A percentile compares a stretch with the other conserved stretches of the same genome.
phyloP scores from a whole-genome alignment of 2,888 invertebrate species.

The Pandemis cinnamomeana region DNA sequence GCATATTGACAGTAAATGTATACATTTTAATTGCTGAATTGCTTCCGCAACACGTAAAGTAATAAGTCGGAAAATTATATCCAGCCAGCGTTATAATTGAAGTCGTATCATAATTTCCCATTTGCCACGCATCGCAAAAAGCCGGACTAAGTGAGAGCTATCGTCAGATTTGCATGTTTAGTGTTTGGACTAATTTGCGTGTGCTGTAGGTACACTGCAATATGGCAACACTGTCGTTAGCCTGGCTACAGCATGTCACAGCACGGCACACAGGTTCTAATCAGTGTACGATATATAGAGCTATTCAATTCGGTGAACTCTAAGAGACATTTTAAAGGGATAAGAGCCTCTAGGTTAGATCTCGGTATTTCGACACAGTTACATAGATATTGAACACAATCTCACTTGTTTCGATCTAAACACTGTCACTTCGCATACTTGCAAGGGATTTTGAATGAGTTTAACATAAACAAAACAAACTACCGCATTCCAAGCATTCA shows the following conservation, averaged over 20 bases:
- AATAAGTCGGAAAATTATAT: constrained; percentile 19
- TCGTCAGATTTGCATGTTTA: constrained; percentile 35
- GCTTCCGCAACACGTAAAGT: background rate
- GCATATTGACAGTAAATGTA: no score
- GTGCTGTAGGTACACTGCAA: constrained; percentile 43
- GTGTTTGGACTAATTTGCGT: constrained; percentile 24
- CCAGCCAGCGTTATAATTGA: constrained; percentile 16
- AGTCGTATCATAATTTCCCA: constrained; percentile 29
- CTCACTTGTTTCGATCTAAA: no score
- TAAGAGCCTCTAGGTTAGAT: no score
- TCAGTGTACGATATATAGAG: background rate
- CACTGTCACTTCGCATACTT: no score
- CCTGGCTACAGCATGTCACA: constrained; percentile 50
- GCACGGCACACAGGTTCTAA: background rate
- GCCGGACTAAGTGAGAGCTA: constrained; percentile 3
- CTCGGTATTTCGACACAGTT: no score
- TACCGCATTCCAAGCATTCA: no score
- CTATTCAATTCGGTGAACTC: no score
- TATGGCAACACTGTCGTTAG: constrained; percentile 58
- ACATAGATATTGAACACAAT: no score
- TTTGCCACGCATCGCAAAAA: constrained; percentile 28
- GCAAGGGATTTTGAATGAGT: no score
- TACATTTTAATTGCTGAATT: background rate
- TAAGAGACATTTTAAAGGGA: no score
- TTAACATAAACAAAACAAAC: no score